These are phyloP conservation scores for Bujurquina vittata DNA, from an alignment of 2,113 vertebrate genomes.

Conservation along the genomic window DNA sequence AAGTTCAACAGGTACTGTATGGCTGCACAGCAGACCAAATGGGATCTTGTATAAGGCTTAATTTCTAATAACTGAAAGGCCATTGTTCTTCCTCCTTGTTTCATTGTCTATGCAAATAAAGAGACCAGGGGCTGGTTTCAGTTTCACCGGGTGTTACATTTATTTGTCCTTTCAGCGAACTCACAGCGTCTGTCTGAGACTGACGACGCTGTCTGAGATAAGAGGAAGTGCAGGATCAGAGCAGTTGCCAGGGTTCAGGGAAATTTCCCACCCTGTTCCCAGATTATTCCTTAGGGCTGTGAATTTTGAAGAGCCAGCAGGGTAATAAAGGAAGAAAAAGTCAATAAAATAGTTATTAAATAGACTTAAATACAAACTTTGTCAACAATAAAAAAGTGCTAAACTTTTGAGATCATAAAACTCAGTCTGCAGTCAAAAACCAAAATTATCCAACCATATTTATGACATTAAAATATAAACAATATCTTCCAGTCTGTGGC, in stretches of 20 bases:
- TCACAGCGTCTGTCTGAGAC: constrained; percentile 51
- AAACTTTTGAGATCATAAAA: neutral
- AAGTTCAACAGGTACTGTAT: neutral
- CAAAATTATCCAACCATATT: neutral
- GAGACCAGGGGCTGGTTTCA: neutral
- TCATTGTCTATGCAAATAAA: neutral
- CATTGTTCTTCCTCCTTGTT: neutral
- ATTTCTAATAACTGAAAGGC: neutral
- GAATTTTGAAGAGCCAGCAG: neutral
- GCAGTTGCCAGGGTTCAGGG: constrained; percentile 48
- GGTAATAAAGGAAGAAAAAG: constrained; percentile 8
- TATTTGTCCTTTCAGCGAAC: constrained; percentile 62
- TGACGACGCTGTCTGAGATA: constrained; percentile 53
- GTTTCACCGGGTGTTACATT: constrained; percentile 16
- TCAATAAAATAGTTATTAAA: neutral
- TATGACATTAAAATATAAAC: neutral
- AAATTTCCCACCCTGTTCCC: constrained; percentile 44
- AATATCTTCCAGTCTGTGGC: neutral
- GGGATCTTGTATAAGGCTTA: neutral
- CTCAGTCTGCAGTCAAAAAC: neutral
- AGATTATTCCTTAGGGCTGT: neutral
- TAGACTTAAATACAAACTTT: neutral
- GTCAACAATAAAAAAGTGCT: neutral
- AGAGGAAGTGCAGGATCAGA: constrained; percentile 58
- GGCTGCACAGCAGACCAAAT: neutral